phyloP scores from a whole-genome alignment of 2,113 vertebrate genomes.

The Rostratula benghalensis region DNA sequence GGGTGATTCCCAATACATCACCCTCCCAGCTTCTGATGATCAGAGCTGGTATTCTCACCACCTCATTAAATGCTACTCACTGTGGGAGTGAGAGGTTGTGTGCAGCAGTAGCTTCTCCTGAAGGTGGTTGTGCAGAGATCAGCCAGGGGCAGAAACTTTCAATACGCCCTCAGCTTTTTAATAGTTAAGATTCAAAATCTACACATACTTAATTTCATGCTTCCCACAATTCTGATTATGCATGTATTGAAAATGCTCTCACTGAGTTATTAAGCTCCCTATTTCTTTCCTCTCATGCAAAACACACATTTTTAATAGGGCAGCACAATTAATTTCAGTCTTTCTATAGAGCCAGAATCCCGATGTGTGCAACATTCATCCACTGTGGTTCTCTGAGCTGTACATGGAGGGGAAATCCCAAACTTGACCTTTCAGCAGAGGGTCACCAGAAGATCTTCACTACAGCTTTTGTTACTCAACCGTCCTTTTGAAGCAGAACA shows the following conservation, averaged over 20 bases:
- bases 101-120: not conserved
- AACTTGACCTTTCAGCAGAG: not conserved
- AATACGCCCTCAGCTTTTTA: not conserved
- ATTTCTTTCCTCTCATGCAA: not conserved
- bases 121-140: not conserved
- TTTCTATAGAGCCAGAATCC: not conserved
- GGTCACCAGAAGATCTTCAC: not conserved
- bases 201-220: not conserved
- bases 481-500: not conserved
- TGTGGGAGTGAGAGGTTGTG: not conserved
- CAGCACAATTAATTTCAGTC: not conserved
- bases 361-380: not conserved
- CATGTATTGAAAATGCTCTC: not conserved
- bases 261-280: not conserved
- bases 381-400: not conserved
- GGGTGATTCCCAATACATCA: not conserved
- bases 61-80: not conserved
- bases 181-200: not conserved
- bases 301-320: not conserved
- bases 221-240: not conserved
- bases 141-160: not conserved
- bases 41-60: not conserved
- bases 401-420: not conserved
- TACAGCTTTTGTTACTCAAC: not conserved
- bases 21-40: not conserved